These are phyloP conservation scores for Mallotus villosus DNA, from an alignment of 2,797 vertebrate genomes.

Conservation along the genomic window DNA sequence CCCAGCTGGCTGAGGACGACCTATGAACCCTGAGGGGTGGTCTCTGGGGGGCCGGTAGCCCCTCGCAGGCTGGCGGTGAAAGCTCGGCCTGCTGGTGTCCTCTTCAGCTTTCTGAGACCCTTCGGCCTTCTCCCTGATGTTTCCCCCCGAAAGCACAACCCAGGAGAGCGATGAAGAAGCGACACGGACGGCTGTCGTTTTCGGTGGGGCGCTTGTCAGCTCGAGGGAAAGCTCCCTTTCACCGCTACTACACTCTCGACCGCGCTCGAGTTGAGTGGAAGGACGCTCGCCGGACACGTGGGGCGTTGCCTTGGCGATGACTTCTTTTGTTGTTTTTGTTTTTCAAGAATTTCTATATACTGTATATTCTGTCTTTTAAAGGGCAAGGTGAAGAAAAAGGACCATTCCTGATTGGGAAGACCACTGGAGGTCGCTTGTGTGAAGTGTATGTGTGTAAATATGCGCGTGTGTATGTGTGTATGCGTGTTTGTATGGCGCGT, in stretches of 20 bases:
- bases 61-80: constrained; percentile 37
- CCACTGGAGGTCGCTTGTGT: constrained; percentile 68
- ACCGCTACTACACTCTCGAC: background rate
- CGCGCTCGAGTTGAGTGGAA: constrained; percentile 30
- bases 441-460: constrained; percentile 8
- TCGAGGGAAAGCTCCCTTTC: constrained; percentile 14
- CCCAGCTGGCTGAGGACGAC: constrained; percentile 87
- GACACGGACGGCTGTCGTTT: constrained; percentile 40
- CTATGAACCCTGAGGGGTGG: constrained; percentile 69
- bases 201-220: constrained; percentile 19
- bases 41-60: constrained; percentile 37
- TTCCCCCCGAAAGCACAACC: constrained; percentile 27
- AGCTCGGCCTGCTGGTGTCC: constrained; percentile 28
- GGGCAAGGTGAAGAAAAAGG: constrained; percentile 45
- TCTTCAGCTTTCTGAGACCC: constrained; percentile 24
- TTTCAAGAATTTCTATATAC: constrained; percentile 46
- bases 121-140: constrained; percentile 25
- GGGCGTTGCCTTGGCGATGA: constrained; percentile 31
- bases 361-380: constrained; percentile 51
- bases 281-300: constrained; percentile 30
- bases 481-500: constrained; percentile 8
- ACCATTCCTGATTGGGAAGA: constrained; percentile 77
- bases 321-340: constrained; percentile 45
- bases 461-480: constrained; percentile 26
- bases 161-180: constrained; percentile 39